phyloP scores from a whole-genome alignment of 1,140 invertebrate genomes.

The Wasmannia auropunctata region DNA sequence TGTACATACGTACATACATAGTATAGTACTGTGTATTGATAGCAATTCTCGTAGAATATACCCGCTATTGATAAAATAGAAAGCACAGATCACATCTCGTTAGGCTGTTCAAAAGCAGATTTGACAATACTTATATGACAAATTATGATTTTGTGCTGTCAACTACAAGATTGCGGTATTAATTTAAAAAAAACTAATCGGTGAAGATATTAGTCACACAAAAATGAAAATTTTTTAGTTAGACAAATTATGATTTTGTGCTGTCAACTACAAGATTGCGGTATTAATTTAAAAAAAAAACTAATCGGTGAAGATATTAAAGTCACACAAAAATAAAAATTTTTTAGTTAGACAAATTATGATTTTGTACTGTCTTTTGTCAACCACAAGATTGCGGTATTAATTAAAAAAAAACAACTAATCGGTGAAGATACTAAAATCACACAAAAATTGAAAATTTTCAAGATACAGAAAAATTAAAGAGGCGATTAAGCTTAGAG shows the following conservation, averaged over 20 bases:
- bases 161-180: background rate
- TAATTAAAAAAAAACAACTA: background rate
- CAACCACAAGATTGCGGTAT: background rate
- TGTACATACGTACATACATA: too few relatives aligned
- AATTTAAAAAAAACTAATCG: background rate
- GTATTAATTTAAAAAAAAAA: background rate
- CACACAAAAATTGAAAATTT: background rate
- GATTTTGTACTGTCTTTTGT: background rate
- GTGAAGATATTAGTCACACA: background rate
- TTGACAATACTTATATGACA: background rate
- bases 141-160: background rate
- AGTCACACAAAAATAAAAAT: background rate
- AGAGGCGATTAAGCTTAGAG: background rate
- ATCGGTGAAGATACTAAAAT: background rate
- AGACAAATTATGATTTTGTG: background rate
- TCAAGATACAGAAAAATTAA: background rate
- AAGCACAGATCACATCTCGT: background rate
- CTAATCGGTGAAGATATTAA: background rate
- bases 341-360: background rate
- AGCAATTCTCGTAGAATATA: background rate
- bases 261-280: background rate
- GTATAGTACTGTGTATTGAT: background rate
- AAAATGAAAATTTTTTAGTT: background rate
- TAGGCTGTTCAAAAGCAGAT: background rate
- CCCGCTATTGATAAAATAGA: conserved; percentile 16